These are phyloP conservation scores for Dicaeum eximium DNA, from an alignment of 2,113 vertebrate species.

Conservation along the genomic window DNA sequence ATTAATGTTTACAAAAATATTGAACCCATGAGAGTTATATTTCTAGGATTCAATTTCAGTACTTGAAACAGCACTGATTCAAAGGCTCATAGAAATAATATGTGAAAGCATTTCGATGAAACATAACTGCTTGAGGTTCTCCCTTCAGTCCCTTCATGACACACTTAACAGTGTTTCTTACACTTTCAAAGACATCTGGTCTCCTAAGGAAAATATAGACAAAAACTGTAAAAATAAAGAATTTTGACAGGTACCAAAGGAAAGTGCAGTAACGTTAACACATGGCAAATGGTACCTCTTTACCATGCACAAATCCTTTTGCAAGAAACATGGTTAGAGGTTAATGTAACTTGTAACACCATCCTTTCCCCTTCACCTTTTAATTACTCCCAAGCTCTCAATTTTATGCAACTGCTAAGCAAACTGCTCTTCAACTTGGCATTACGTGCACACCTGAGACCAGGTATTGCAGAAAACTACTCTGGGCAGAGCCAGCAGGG, in stretches of 20 bases:
- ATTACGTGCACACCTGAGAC: neutral
- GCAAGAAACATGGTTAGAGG: neutral
- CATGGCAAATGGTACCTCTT: neutral
- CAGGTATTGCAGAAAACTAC: neutral
- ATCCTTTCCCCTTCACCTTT: neutral
- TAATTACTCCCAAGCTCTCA: neutral
- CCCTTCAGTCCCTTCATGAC: neutral
- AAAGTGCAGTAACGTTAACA: neutral
- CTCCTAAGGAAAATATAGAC: constrained; percentile 1
- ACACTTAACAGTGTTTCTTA: constrained; percentile 9
- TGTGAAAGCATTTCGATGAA: neutral
- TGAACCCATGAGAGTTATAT: neutral
- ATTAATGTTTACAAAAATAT: constrained; percentile 38
- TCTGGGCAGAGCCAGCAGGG: neutral
- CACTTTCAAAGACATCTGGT: neutral
- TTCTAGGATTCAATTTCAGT: constrained; percentile 35
- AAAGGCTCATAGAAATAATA: neutral
- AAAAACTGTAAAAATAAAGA: neutral
- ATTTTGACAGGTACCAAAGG: neutral
- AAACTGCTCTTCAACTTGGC: neutral
- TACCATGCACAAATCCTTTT: neutral
- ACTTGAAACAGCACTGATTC: constrained; percentile 4
- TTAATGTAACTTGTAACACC: neutral
- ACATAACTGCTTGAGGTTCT: constrained; percentile 5
- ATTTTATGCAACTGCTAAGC: neutral